Evolutionary conservation across 2,797 vertebrate species (phyloP).

Genomic region (Coracias cyanogaster): DNA sequence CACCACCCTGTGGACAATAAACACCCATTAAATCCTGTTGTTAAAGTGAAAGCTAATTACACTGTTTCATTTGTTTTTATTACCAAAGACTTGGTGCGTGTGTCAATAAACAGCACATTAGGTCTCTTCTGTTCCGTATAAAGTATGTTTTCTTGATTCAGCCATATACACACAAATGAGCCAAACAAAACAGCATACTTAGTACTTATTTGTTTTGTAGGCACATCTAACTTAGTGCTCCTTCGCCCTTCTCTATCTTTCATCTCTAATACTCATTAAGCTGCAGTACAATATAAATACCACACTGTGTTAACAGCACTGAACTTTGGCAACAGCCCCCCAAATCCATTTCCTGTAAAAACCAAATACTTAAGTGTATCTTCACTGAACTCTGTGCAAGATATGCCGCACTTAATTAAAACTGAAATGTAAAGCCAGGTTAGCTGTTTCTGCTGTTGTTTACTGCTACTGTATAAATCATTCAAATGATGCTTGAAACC

Average conservation of each 20-base stretch:
- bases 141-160: conserved; percentile 69
- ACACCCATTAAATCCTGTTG: conserved; percentile 49
- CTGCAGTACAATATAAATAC: not conserved
- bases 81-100: conserved; percentile 24
- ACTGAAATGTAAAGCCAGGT: not conserved
- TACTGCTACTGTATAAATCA: not conserved
- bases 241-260: not conserved
- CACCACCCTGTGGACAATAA: conserved; percentile 46
- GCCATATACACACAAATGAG: conserved; percentile 60
- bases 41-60: conserved; percentile 65
- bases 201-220: conserved; percentile 42
- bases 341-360: not conserved
- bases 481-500: not conserved
- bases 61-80: conserved; percentile 62
- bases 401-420: not conserved
- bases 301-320: not conserved
- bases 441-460: not conserved
- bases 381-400: not conserved
- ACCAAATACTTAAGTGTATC: not conserved
- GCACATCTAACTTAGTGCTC: conserved; percentile 35
- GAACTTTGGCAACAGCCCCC: not conserved
- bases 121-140: conserved; percentile 54
- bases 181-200: conserved; percentile 58
- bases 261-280: conserved; percentile 19
- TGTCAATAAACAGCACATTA: conserved; percentile 74